These are phyloP conservation scores for Zoanthus solanderi DNA, from an alignment of 92 coral and sea anemone species.

Conservation along the genomic window DNA sequence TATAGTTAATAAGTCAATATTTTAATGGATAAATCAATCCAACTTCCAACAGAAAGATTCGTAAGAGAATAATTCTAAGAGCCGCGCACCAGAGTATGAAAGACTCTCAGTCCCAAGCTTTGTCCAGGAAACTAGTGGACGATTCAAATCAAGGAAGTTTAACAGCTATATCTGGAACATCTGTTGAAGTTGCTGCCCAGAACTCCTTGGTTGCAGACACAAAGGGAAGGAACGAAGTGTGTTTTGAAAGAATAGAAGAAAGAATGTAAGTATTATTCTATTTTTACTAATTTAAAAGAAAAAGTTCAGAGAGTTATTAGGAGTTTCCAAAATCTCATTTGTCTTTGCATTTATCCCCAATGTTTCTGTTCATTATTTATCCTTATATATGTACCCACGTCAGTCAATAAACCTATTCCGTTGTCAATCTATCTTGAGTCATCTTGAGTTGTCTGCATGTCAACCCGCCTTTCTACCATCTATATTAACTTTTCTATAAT, in stretches of 20 bases:
- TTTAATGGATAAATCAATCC: not conserved
- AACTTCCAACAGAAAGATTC: conserved; percentile 52
- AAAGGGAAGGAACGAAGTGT: not conserved
- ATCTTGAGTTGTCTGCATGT: not conserved
- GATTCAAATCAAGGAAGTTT: conserved; percentile 43
- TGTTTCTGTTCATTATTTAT: too few species aligned
- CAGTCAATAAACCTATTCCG: not conserved
- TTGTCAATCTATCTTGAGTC: not conserved
- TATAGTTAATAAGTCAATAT: not conserved
- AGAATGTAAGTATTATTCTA: not conserved
- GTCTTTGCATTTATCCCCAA: too few species aligned
- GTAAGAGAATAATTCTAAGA: conserved; percentile 65
- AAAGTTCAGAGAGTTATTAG: too few species aligned
- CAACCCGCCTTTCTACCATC: not conserved
- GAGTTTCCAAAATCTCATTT: too few species aligned
- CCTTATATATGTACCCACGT: not conserved
- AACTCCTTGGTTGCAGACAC: not conserved
- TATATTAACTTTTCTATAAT: not conserved
- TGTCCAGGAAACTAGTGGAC: conserved; percentile 32
- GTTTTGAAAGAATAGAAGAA: not conserved
- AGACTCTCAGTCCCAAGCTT: conserved; percentile 46
- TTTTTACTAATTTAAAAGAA: too few species aligned
- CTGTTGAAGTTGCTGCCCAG: conserved; percentile 50
- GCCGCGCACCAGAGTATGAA: conserved; percentile 66
- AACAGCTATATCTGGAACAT: conserved; percentile 37